These are phyloP conservation scores for Cantharis lateralis DNA, from an alignment of 2,888 invertebrate species.

Conservation along the genomic window DNA sequence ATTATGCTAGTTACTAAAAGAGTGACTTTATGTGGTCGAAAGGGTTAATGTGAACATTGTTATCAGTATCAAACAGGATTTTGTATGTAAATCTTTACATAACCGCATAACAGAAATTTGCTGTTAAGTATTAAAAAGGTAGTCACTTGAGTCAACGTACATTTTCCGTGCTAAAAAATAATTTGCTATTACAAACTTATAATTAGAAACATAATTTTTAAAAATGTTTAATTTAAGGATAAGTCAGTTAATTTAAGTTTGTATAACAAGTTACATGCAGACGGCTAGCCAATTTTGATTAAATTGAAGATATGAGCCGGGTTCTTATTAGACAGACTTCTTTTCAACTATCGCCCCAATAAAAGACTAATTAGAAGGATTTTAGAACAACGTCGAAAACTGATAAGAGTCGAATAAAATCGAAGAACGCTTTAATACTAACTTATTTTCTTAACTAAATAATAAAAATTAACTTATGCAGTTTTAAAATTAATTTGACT, in stretches of 20 bases:
- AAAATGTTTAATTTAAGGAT: background rate
- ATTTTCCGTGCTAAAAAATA: background rate
- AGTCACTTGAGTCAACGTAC: background rate
- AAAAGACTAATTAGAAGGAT: background rate
- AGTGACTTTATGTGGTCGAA: conserved; percentile 32
- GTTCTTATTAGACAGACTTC: background rate
- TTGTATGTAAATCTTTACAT: conserved; percentile 29
- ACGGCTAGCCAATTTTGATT: background rate
- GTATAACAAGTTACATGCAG: background rate
- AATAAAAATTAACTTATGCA: background rate
- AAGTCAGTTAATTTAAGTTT: background rate
- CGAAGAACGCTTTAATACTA: background rate
- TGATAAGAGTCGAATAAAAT: background rate
- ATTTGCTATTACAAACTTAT: background rate
- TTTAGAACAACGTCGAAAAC: background rate
- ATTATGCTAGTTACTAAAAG: conserved; percentile 20
- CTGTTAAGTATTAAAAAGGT: background rate
- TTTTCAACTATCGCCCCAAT: background rate
- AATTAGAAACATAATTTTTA: background rate
- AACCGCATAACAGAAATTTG: conserved; percentile 25
- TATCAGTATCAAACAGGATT: conserved; percentile 28
- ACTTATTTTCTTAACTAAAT: background rate
- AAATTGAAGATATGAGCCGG: background rate
- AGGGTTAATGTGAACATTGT: conserved; percentile 36
- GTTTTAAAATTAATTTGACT: background rate